Evolutionary conservation across 2,888 invertebrate species (phyloP).

Genomic region (Pyrgus malvae): DNA sequence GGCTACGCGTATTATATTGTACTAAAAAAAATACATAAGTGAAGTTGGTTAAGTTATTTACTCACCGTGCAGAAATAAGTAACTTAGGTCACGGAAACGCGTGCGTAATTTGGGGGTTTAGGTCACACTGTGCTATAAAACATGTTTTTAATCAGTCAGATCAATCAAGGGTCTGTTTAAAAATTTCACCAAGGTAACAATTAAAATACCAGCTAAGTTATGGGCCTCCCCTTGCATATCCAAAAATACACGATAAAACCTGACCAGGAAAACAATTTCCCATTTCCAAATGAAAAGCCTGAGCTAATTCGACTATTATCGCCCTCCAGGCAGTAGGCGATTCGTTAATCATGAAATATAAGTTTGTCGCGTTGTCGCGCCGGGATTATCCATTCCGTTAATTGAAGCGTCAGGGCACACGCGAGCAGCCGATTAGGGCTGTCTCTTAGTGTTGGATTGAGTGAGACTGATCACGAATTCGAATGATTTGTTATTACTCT

Average conservation of each 20-base stretch:
- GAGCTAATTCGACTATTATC: conserved; percentile 33
- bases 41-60: too few species aligned
- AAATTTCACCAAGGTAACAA: too few species aligned
- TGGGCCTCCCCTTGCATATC: too few species aligned
- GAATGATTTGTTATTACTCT: conserved; percentile 52
- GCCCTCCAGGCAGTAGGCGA: conserved; percentile 28
- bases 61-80: too few species aligned
- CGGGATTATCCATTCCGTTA: conserved; percentile 68
- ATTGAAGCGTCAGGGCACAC: conserved; percentile 64
- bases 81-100: too few species aligned
- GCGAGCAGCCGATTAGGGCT: conserved; percentile 58
- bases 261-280: conserved; percentile 11
- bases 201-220: too few species aligned
- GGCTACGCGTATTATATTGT: too few species aligned
- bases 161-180: too few species aligned
- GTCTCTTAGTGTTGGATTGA: conserved; percentile 44
- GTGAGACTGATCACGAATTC: conserved; percentile 62
- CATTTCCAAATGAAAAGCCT: conserved; percentile 24
- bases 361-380: conserved; percentile 52
- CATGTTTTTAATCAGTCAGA: too few species aligned
- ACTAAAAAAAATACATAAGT: too few species aligned
- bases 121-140: too few species aligned
- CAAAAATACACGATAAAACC: conserved; percentile 1
- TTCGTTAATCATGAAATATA: conserved; percentile 50
- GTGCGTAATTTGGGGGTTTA: too few species aligned